phyloP scores from a whole-genome alignment of 2,888 invertebrate genomes.

The Melikaiella ostensackeni region DNA sequence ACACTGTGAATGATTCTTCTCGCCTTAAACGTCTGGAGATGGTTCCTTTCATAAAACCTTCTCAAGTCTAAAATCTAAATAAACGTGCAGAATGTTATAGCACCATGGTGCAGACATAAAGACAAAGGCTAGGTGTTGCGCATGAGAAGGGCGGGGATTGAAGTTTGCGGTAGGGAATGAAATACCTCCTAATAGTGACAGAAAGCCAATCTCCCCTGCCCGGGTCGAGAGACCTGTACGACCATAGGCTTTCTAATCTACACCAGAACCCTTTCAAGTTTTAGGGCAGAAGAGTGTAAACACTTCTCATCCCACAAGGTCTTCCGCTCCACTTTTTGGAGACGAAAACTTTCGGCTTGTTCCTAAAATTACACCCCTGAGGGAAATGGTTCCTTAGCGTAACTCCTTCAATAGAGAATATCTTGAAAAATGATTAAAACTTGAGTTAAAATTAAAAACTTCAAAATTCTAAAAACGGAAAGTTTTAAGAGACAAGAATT shows the following conservation, averaged over 20 bases:
- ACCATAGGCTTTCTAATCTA: conserved; percentile 66
- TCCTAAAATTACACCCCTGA: conserved; percentile 64
- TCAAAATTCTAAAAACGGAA: too few species aligned
- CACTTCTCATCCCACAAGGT: conserved; percentile 54
- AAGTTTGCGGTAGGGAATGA: conserved; percentile 41
- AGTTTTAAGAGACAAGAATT: too few species aligned
- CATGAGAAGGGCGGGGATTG: conserved; percentile 19
- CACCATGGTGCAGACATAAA: background rate
- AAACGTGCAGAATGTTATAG: background rate
- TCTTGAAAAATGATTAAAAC: background rate
- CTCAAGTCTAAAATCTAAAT: background rate
- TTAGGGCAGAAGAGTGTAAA: conserved; percentile 67
- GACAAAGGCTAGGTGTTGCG: conserved; percentile 40
- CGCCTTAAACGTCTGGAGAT: background rate
- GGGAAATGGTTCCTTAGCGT: conserved; percentile 49
- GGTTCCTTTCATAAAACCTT: background rate
- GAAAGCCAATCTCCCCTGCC: conserved; percentile 65
- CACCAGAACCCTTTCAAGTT: conserved; percentile 71
- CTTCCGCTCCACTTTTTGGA: conserved; percentile 56
- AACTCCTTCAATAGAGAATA: background rate
- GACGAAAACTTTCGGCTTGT: conserved; percentile 64
- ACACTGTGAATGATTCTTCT: background rate
- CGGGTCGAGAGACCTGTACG: conserved; percentile 57
- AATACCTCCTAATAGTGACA: conserved; percentile 53
- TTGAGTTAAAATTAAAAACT: too few species aligned